These are phyloP conservation scores for Caenorhabditis drosophilae DNA, from an alignment of 2,888 invertebrate species.

Conservation along the genomic window DNA sequence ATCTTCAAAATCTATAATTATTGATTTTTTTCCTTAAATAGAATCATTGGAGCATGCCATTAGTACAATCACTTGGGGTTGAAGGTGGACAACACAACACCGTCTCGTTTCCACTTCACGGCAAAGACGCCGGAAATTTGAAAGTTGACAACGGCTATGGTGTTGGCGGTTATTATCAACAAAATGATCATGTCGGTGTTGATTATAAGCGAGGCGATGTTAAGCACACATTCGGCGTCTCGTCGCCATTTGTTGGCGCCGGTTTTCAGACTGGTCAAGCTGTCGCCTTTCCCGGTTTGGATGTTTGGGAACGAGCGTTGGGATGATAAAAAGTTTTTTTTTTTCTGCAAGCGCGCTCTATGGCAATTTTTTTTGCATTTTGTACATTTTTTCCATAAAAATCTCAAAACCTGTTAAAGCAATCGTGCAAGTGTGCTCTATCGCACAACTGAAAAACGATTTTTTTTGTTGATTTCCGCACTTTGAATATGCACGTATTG, in stretches of 20 bases:
- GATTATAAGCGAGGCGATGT: conserved; percentile 45
- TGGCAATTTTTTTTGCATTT: background rate
- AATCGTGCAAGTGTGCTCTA: background rate
- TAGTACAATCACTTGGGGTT: conserved; percentile 61
- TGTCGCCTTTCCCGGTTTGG: conserved; percentile 47
- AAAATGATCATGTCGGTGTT: conserved; percentile 56
- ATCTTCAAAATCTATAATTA: background rate
- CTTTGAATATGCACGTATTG: background rate
- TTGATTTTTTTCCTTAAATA: conserved; percentile 1
- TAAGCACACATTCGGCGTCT: conserved; percentile 48
- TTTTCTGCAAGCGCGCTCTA: background rate
- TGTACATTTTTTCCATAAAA: background rate
- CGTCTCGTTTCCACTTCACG: conserved; percentile 45
- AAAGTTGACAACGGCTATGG: conserved; percentile 54
- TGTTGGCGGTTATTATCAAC: conserved; percentile 52
- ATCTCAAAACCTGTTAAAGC: background rate
- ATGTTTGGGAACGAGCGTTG: conserved; percentile 45
- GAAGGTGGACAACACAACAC: conserved; percentile 59
- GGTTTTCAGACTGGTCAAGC: conserved; percentile 49
- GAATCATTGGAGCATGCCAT: conserved; percentile 55
- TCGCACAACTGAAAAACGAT: no score
- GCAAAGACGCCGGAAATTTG: conserved; percentile 38
- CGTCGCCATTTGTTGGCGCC: conserved; percentile 46
- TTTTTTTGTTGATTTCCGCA: background rate
- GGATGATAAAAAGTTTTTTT: conserved; percentile 12